phyloP scores from a whole-genome alignment of 2,113 vertebrate genomes.

The Archocentrus centrarchus region DNA sequence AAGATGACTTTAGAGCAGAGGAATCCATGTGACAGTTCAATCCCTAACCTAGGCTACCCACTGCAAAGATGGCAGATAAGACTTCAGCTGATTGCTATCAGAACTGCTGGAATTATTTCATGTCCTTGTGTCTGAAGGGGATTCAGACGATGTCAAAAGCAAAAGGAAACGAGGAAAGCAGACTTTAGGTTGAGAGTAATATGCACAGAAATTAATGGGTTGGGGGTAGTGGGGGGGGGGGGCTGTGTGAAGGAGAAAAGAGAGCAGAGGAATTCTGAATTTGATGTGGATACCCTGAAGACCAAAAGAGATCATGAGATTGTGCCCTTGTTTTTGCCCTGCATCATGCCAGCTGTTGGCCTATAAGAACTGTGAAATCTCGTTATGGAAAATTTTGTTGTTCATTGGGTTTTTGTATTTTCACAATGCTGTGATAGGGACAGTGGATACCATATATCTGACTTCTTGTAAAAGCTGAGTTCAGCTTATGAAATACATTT shows the following conservation, averaged over 20 bases:
- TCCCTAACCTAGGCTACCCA: slow-evolving; percentile 57
- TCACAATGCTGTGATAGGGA: not conserved
- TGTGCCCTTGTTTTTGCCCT: slow-evolving; percentile 35
- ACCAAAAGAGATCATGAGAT: slow-evolving; percentile 44
- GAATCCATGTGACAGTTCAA: slow-evolving; percentile 67
- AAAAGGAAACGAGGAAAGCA: slow-evolving; percentile 17
- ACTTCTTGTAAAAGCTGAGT: not conserved
- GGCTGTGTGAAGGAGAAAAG: slow-evolving; percentile 31
- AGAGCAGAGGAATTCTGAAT: slow-evolving; percentile 28
- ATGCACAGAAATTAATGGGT: slow-evolving; percentile 20
- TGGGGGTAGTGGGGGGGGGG: not conserved
- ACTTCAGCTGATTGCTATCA: slow-evolving; percentile 51
- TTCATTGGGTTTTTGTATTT: slow-evolving; percentile 22
- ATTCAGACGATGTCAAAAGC: slow-evolving; percentile 23
- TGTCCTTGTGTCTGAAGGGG: slow-evolving; percentile 38
- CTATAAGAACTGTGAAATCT: slow-evolving; percentile 20
- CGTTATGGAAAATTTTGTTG: slow-evolving; percentile 31
- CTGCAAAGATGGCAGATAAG: slow-evolving; percentile 59
- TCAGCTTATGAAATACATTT: not conserved
- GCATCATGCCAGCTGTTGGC: not conserved
- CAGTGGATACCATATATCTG: not conserved
- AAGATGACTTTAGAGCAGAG: slow-evolving; percentile 71
- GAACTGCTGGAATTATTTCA: slow-evolving; percentile 46
- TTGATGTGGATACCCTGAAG: slow-evolving; percentile 51
- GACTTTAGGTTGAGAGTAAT: slow-evolving; percentile 38